phyloP scores from a whole-genome alignment of 2,113 vertebrate genomes.

The Paraplagusia blochii region DNA sequence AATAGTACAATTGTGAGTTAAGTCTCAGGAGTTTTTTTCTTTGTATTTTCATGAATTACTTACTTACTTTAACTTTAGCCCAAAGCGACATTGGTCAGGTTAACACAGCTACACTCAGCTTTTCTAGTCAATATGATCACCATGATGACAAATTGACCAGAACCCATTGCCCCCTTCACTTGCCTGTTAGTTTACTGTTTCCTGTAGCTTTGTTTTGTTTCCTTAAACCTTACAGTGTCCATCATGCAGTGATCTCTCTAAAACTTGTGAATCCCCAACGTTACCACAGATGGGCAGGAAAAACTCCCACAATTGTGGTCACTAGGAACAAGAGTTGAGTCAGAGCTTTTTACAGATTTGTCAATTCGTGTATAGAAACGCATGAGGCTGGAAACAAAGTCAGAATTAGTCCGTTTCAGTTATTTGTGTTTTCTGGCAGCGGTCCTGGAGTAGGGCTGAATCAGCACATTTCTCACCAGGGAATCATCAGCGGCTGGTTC shows the following conservation, averaged over 20 bases:
- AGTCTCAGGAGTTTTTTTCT: no score
- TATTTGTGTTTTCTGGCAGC: slow-evolving; percentile 39
- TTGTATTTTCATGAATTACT: no score
- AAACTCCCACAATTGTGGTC: slow-evolving; percentile 1
- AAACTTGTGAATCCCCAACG: slow-evolving; percentile 9
- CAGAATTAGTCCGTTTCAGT: slow-evolving; percentile 45
- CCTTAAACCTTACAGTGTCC: not conserved
- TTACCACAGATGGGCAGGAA: not conserved
- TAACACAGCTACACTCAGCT: no score
- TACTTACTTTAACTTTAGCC: no score
- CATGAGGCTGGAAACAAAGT: slow-evolving; percentile 44
- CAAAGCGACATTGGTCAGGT: no score
- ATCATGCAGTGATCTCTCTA: not conserved
- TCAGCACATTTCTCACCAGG: slow-evolving; percentile 32
- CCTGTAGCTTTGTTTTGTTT: no score
- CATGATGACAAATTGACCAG: no score
- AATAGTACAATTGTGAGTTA: no score
- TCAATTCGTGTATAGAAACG: slow-evolving; percentile 35
- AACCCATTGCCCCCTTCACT: no score
- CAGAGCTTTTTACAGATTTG: slow-evolving; percentile 31
- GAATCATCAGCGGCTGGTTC: slow-evolving; percentile 16
- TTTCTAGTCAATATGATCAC: no score
- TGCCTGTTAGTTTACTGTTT: no score
- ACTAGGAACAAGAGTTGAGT: slow-evolving; percentile 28
- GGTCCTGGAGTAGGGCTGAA: slow-evolving; percentile 22